These are phyloP conservation scores for Pampusana beccarii DNA, from an alignment of 2,113 vertebrate species.

Conservation along the genomic window DNA sequence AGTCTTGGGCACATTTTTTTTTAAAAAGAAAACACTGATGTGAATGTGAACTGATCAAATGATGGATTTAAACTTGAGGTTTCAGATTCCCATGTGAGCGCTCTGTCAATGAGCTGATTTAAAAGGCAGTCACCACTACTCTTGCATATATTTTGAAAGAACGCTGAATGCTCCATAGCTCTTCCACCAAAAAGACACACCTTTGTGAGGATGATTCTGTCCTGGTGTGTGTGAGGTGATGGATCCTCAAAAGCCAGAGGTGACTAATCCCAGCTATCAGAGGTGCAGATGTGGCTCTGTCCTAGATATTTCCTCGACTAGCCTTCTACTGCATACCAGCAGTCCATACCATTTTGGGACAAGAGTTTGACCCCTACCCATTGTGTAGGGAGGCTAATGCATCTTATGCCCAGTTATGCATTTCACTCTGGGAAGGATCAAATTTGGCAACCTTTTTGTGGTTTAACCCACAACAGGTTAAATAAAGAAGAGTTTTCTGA, in stretches of 20 bases:
- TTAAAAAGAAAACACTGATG: background rate
- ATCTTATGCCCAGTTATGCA: background rate
- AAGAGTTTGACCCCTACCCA: background rate
- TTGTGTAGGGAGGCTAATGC: background rate
- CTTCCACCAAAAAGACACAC: background rate
- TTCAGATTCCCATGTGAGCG: background rate
- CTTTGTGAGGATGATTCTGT: background rate
- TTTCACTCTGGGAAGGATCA: background rate
- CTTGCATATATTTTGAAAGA: background rate
- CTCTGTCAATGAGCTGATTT: background rate
- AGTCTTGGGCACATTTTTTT: background rate
- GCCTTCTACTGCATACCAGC: background rate
- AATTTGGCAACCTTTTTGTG: background rate
- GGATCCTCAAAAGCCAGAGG: background rate
- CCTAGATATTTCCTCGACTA: background rate
- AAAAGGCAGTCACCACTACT: background rate
- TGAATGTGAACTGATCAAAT: background rate
- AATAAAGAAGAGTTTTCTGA: background rate
- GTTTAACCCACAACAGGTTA: background rate
- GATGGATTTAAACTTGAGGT: background rate
- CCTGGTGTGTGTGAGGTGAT: background rate
- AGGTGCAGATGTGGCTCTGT: background rate
- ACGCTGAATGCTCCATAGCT: background rate
- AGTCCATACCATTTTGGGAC: rapidly evolving
- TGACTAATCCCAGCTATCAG: background rate